phyloP scores from a whole-genome alignment of 2,888 invertebrate species.

The Thysanoteuthis rhombus region DNA sequence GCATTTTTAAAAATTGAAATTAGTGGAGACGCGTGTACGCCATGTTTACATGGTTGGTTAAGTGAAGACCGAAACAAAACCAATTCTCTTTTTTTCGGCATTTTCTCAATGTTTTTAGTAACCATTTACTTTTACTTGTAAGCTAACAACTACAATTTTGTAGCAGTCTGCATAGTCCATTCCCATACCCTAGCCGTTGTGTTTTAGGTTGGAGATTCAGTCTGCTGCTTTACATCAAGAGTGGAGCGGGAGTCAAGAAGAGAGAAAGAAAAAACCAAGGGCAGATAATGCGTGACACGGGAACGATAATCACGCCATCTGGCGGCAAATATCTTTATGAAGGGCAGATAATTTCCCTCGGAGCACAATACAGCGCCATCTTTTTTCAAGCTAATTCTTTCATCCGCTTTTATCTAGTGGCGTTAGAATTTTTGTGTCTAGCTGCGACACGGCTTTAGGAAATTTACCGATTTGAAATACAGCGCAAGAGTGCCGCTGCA shows the following conservation, averaged over 20 bases:
- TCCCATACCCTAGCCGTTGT: neutral
- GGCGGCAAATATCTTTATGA: neutral
- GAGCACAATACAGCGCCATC: neutral
- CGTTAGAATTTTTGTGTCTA: slow-evolving; percentile 12
- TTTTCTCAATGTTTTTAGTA: neutral
- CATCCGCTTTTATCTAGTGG: neutral
- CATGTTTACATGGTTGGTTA: neutral
- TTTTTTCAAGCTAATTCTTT: slow-evolving; percentile 17
- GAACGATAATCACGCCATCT: neutral
- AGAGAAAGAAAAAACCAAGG: neutral
- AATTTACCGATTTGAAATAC: slow-evolving; percentile 29
- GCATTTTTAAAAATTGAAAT: neutral
- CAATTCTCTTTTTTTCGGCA: neutral
- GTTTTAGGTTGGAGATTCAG: neutral
- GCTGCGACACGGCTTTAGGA: neutral
- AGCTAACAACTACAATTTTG: neutral
- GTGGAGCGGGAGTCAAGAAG: neutral
- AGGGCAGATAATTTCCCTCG: neutral
- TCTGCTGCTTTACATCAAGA: neutral
- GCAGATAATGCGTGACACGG: neutral
- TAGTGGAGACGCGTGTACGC: neutral
- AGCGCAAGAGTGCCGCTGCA: neutral
- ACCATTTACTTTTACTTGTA: too few relatives aligned
- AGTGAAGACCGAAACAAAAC: neutral
- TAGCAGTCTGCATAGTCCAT: neutral